Evolutionary conservation across 2,797 vertebrate genomes (phyloP).

Genomic region (Zalophus californianus): DNA sequence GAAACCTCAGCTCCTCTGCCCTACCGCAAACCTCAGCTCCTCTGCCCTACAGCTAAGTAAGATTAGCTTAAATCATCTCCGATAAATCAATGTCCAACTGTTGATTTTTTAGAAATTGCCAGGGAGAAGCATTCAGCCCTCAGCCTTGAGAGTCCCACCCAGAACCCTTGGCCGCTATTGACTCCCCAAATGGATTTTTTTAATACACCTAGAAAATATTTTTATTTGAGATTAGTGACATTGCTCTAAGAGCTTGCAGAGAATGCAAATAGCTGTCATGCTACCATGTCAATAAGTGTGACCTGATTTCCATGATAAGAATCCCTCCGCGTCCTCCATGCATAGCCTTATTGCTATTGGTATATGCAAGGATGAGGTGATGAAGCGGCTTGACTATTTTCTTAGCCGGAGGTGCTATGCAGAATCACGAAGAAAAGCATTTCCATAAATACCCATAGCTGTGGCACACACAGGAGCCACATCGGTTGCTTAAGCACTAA

Average conservation of each 20-base stretch:
- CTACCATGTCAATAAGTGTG: background rate
- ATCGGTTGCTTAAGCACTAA: background rate
- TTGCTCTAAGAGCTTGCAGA: background rate
- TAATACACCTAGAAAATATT: background rate
- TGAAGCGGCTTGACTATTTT: background rate
- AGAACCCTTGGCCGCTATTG: background rate
- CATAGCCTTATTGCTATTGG: background rate
- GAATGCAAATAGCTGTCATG: background rate
- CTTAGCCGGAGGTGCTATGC: background rate
- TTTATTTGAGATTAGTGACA: conserved; percentile 1
- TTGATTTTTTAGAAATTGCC: background rate
- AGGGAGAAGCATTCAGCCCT: background rate
- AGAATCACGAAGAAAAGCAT: background rate
- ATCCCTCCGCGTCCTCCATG: background rate
- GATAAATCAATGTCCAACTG: background rate
- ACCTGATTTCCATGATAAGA: background rate
- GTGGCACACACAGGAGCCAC: fast-evolving
- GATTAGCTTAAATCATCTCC: background rate
- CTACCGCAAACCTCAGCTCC: background rate
- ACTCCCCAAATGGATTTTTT: background rate
- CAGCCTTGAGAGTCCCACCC: background rate
- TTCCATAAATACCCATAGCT: background rate
- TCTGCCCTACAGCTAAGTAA: background rate
- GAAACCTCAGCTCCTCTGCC: background rate
- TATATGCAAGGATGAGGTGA: background rate